These are phyloP conservation scores for Phyllotis vaccarum DNA, from an alignment of 2,797 vertebrate species.

Conservation along the genomic window DNA sequence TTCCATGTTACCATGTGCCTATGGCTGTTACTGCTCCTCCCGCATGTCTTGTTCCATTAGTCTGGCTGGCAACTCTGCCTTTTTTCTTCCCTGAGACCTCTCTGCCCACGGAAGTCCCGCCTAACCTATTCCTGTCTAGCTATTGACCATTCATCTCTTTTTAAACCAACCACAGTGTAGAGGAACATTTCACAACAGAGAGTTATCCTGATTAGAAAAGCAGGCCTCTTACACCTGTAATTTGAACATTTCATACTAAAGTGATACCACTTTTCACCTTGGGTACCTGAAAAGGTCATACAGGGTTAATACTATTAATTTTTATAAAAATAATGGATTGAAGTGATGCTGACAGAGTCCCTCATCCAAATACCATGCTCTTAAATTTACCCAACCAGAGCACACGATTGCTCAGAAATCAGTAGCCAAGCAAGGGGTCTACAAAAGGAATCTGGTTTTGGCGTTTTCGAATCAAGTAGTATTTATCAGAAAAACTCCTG, in stretches of 20 bases:
- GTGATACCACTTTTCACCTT: neutral
- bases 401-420: neutral
- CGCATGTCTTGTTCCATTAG: no score
- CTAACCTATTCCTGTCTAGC: no score
- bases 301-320: neutral
- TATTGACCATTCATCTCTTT: no score
- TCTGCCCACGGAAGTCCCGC: no score
- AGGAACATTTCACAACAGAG: no score
- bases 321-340: neutral
- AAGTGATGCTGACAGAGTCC: neutral
- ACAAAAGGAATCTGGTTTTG: slow-evolving; percentile 33
- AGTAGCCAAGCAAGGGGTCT: neutral
- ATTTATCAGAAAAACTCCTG: slow-evolving; percentile 35
- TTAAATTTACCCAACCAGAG: slow-evolving; percentile 10
- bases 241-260: neutral
- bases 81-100: no score
- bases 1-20: neutral
- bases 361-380: neutral
- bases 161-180: no score
- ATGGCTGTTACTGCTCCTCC: no score
- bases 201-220: neutral
- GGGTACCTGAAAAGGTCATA: neutral
- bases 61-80: no score
- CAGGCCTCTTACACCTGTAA: neutral
- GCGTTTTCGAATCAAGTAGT: slow-evolving; percentile 16